These are phyloP conservation scores for Drusus annulatus DNA, from an alignment of 1,140 invertebrate species.

Conservation along the genomic window DNA sequence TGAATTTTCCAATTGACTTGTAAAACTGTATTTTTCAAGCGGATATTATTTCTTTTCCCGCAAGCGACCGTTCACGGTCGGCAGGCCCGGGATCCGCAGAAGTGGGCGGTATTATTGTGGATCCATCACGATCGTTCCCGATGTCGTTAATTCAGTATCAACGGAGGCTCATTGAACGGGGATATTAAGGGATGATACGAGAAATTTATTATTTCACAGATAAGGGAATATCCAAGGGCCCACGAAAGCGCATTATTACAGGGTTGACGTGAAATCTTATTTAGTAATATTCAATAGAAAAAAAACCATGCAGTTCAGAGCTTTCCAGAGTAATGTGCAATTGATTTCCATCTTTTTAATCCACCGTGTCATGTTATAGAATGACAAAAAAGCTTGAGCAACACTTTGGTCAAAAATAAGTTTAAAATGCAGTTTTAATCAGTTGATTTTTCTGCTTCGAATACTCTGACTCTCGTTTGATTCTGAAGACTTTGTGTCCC, in stretches of 20 bases:
- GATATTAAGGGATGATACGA: constrained; percentile 58
- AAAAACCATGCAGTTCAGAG: background rate
- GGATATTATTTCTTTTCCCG: constrained; percentile 32
- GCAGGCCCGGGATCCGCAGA: background rate
- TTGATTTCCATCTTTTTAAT: no score
- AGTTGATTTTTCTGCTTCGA: no score
- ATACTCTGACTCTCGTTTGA: no score
- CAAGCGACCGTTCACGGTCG: constrained; percentile 19
- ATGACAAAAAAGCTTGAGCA: no score
- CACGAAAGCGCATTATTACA: constrained; percentile 30
- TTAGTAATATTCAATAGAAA: background rate
- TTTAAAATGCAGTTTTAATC: no score
- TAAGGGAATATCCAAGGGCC: constrained; percentile 53
- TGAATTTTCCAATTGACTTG: constrained; percentile 31
- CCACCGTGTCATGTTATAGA: no score
- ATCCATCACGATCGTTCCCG: constrained; percentile 42
- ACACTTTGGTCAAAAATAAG: no score
- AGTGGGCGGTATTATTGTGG: background rate
- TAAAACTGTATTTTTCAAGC: constrained; percentile 7
- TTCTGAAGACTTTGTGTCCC: no score
- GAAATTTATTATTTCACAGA: constrained; percentile 55
- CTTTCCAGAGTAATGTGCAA: no score
- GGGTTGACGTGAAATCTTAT: background rate
- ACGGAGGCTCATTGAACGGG: constrained; percentile 44
- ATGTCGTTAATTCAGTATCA: constrained; percentile 57